A percentile compares a stretch with the other conserved stretches of the same genome.
Evolutionary conservation across 2,797 vertebrate species (phyloP).

Genomic region (Bryconaethiops microstoma): DNA sequence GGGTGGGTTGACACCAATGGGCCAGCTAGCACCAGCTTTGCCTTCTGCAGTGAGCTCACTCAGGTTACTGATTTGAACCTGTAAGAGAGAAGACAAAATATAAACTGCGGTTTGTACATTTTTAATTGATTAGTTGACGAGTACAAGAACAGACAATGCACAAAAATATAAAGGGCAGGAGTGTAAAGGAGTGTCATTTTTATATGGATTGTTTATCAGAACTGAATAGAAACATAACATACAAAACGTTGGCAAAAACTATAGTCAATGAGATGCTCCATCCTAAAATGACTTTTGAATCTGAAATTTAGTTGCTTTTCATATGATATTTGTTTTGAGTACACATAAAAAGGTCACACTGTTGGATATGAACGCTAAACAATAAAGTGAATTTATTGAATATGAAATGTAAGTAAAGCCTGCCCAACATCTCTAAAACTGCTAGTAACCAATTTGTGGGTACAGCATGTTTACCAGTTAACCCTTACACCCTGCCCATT

Average conservation of each 20-base stretch:
- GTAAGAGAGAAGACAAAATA: slow-evolving; percentile 26
- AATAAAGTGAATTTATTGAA: neutral
- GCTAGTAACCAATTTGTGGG: neutral
- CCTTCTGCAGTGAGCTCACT: slow-evolving; percentile 88
- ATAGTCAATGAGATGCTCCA: too few relatives aligned
- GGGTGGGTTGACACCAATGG: slow-evolving; percentile 88
- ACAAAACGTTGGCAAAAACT: too few relatives aligned
- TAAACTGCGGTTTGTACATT: neutral
- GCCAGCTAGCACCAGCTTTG: slow-evolving; percentile 87
- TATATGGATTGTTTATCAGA: too few relatives aligned
- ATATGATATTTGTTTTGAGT: neutral
- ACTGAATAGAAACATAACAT: too few relatives aligned
- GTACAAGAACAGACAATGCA: neutral
- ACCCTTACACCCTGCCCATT: neutral
- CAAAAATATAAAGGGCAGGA: too few relatives aligned
- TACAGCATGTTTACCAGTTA: neutral
- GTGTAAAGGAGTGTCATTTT: too few relatives aligned
- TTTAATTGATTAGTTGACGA: neutral
- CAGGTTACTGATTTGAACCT: slow-evolving; percentile 97
- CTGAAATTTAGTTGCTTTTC: too few relatives aligned
- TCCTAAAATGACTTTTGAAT: too few relatives aligned
- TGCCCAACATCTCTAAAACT: neutral
- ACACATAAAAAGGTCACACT: neutral
- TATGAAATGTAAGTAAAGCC: neutral
- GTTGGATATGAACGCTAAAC: neutral